Evolutionary conservation across 2,888 invertebrate genomes (phyloP).

Genomic region (Idaea biselata): DNA sequence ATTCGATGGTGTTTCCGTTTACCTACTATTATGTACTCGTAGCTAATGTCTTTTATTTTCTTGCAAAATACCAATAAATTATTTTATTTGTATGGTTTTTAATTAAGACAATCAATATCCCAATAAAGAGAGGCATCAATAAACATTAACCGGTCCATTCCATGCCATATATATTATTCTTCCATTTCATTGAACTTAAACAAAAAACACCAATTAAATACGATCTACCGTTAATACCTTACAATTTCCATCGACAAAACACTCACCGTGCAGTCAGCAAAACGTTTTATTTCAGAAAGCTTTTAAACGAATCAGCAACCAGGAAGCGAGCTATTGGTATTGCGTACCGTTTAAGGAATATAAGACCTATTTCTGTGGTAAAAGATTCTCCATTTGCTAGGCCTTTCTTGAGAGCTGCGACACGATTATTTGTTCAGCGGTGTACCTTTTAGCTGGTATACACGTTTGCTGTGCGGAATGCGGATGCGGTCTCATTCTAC

Average conservation of each 20-base stretch:
- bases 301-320: constrained; percentile 44
- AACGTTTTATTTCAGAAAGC: constrained; percentile 39
- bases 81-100: no score
- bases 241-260: constrained; percentile 20
- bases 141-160: background rate
- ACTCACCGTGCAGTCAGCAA: constrained; percentile 25
- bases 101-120: background rate
- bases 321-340: constrained; percentile 34
- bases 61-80: no score
- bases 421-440: constrained; percentile 45
- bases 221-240: constrained; percentile 2
- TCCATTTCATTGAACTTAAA: background rate
- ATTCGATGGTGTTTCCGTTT: background rate
- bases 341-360: constrained; percentile 35
- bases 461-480: constrained; percentile 14
- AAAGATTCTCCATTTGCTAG: constrained; percentile 29
- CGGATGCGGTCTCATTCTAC: background rate
- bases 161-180: background rate
- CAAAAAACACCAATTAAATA: background rate
- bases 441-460: constrained; percentile 49
- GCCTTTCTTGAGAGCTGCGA: constrained; percentile 18
- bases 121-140: background rate
- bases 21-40: no score
- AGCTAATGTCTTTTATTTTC: no score
- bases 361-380: constrained; percentile 39